Evolutionary conservation across 2,797 vertebrate genomes (phyloP), one percentile per base, ranked within the genome.

Genomic region (Scyliorhinus canicula): DNA sequence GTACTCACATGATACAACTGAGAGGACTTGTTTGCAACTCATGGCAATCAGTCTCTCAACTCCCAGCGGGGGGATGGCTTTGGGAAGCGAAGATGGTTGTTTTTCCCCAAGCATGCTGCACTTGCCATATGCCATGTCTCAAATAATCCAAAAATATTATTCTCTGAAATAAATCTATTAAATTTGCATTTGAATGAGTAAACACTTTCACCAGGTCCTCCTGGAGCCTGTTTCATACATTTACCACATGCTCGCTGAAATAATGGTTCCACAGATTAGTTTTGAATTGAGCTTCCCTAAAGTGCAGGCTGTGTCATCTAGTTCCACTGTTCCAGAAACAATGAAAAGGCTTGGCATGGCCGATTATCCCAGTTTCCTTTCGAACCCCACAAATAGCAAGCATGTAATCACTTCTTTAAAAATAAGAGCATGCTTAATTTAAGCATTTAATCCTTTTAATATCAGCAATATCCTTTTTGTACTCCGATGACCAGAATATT

Each of bases 61-160:
- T 57, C 35, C 57, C 40, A 82, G n/a, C 26, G 88, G 19, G n/a
- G 40, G 57, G 60, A 91, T 40, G 63, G 52, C 50, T n/a, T 88
- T 88, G 85, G 52, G 85, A 60, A 63, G 19, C 16, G 26, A 63
- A n/a, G 57, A 91, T 35, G n/a, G n/a, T 35, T 60, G 63, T 35
- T 91, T 91, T 57, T 12, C 44, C 55, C n/a, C n/a, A 91, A 40
- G 60, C 35, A 63, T 26, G 21, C 35, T 91, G n/a, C 35, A 26
- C 57, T 91, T 40, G n/a, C 77, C 77, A 82, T 82, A 82, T 82
- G 77, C 21, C 77, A 44, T 44, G 77, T 82, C 77, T 82, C 77
- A 82, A 44, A 82, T 82, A 24, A 82, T 63, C 60, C 88, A 63
- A 91, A 63, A 63, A 74, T 63, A 90, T 90, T 63, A 63, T 60